A percentile compares a stretch with the other conserved stretches of the same genome.
These are phyloP conservation scores for Telmatochromis sp. DNA, from an alignment of 2,113 vertebrate species.

Conservation along the genomic window DNA sequence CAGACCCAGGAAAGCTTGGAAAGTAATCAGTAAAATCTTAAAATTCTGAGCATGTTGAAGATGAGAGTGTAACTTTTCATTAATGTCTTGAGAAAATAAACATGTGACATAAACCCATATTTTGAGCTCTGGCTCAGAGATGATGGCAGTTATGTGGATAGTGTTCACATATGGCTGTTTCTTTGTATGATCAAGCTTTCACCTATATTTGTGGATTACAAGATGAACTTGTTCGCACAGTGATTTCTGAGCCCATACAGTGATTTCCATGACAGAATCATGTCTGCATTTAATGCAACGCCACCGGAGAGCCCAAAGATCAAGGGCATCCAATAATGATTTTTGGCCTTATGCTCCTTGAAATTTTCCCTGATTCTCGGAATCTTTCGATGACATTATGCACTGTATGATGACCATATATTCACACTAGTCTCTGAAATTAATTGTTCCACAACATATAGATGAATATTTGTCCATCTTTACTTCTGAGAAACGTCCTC, in stretches of 20 bases:
- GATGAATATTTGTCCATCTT: not conserved
- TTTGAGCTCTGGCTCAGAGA: not conserved
- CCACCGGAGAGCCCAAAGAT: not conserved
- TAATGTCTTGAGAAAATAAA: not conserved
- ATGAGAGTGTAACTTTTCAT: not conserved
- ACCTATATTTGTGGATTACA: not conserved
- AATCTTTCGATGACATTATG: not conserved
- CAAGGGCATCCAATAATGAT: not conserved
- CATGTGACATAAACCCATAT: fast-evolving
- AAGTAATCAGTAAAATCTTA: not conserved
- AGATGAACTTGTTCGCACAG: not conserved
- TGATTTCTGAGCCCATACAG: not conserved
- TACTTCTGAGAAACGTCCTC: not conserved
- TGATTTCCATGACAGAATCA: not conserved
- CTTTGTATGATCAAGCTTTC: not conserved
- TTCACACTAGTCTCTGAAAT: not conserved
- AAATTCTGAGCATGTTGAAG: not conserved
- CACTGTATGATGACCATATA: not conserved
- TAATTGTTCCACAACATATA: not conserved
- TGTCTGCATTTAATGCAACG: fast-evolving
- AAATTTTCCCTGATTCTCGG: fast-evolving
- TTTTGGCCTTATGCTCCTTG: not conserved
- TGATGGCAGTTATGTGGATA: not conserved
- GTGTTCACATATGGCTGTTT: not conserved
- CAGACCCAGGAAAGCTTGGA: not conserved